A percentile compares a stretch with the other conserved stretches of the same genome.
Conservation (phyloP, 2,797 vertebrate genomes). For the Glyptemys insculpta region DNA sequence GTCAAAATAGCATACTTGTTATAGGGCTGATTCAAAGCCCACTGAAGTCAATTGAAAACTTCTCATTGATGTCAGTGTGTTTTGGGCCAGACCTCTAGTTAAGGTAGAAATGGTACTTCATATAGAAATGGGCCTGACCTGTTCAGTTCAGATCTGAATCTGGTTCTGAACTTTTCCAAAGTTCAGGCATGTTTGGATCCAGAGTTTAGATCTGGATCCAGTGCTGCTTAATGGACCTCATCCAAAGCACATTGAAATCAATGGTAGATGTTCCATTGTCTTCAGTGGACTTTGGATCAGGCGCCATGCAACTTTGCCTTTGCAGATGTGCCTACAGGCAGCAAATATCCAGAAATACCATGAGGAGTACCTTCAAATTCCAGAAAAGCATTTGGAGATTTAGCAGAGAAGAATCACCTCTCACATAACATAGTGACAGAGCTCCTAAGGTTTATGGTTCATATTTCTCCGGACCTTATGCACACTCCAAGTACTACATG, state of each 20-base stretch:
- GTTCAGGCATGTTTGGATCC: background rate
- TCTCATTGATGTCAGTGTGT: background rate
- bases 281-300: background rate
- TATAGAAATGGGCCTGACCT: background rate
- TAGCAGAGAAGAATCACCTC: background rate
- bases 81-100: background rate
- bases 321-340: background rate
- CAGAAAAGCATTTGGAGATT: background rate
- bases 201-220: background rate
- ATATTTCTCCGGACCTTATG: background rate
- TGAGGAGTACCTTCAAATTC: background rate
- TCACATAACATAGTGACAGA: background rate
- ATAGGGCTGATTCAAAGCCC: background rate
- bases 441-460: background rate
- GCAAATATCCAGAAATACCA: background rate
- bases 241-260: background rate
- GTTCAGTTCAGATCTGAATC: background rate
- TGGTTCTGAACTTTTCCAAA: background rate
- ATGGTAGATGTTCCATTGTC: background rate
- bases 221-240: background rate
- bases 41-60: background rate
- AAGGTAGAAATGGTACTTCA: background rate
- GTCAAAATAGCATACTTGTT: rapidly evolving
- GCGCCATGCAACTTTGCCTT: background rate
- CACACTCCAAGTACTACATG: background rate